Percentiles rank a stretch among this genome's conserved stretches.
Evolutionary conservation across 2,888 invertebrate species (phyloP).

Genomic region (Octodonta nipae): DNA sequence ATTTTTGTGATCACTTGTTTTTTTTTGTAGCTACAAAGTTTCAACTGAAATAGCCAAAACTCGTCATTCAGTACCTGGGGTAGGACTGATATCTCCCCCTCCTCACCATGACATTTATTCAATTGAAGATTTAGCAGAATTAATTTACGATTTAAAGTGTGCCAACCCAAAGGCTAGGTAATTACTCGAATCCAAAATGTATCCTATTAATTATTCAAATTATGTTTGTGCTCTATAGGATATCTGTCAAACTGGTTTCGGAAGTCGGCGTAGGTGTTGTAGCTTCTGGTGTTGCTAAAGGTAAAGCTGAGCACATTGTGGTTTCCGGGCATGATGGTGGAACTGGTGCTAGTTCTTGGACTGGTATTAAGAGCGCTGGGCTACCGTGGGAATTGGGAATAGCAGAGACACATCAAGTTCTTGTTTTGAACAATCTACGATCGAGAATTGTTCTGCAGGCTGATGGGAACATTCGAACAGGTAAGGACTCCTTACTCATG

Average conservation of each 20-base stretch:
- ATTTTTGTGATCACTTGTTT: background rate
- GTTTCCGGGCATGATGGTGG: conserved; percentile 99
- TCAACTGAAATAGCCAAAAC: conserved; percentile 89
- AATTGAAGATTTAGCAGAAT: conserved; percentile 94
- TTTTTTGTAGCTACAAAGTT: conserved; percentile 51
- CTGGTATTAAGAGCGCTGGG: conserved; percentile 95
- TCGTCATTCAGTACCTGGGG: conserved; percentile 90
- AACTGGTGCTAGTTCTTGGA: conserved; percentile 98
- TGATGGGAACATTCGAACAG: conserved; percentile 88
- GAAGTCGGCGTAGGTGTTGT: conserved; percentile 88
- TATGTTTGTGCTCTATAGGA: no score
- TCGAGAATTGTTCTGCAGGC: conserved; percentile 91
- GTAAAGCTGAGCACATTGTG: conserved; percentile 92
- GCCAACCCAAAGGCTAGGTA: conserved; percentile 82
- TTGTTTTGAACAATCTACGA: conserved; percentile 82
- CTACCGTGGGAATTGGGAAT: conserved; percentile 97
- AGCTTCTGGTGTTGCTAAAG: conserved; percentile 74
- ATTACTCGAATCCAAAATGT: no score
- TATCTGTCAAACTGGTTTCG: conserved; percentile 95
- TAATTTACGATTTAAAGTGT: conserved; percentile 95
- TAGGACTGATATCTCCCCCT: conserved; percentile 95
- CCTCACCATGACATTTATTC: conserved; percentile 99
- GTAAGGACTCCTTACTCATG: conserved; percentile 24
- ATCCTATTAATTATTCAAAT: no score
- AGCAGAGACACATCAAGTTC: conserved; percentile 95